phyloP scores from a whole-genome alignment of 2,888 invertebrate genomes.

The Drosophila seclusa region DNA sequence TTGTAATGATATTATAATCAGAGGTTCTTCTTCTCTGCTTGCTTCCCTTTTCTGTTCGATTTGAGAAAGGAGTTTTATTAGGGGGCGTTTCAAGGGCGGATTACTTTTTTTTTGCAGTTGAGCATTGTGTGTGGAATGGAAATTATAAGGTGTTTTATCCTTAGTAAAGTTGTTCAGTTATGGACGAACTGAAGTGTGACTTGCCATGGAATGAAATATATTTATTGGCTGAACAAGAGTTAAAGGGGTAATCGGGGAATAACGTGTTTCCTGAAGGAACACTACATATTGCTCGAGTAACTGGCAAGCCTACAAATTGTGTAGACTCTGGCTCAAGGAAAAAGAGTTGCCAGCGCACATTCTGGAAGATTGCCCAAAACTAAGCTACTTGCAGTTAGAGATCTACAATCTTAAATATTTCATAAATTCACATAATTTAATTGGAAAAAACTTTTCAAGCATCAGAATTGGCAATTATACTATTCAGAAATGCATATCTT shows the following conservation, averaged over 20 bases:
- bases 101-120: not conserved
- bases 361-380: not conserved
- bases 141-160: not conserved
- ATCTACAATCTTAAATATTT: too few species aligned
- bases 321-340: not conserved
- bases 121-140: not conserved
- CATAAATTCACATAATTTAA: too few species aligned
- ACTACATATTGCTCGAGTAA: not conserved
- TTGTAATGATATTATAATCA: constrained; percentile 47
- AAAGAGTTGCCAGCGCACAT: not conserved
- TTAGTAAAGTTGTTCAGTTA: not conserved
- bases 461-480: too few species aligned
- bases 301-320: not conserved
- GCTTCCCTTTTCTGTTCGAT: not conserved
- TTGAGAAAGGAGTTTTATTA: constrained; percentile 15
- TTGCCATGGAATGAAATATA: not conserved
- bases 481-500: too few species aligned
- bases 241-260: not conserved
- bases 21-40: constrained; percentile 21
- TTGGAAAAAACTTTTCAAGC: too few species aligned
- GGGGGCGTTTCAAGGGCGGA: constrained; percentile 35
- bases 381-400: not conserved
- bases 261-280: fast-evolving
- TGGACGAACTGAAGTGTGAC: not conserved
- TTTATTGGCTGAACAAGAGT: not conserved